phyloP scores from a whole-genome alignment of 1,140 invertebrate genomes.

The Temnothorax nylanderi region DNA sequence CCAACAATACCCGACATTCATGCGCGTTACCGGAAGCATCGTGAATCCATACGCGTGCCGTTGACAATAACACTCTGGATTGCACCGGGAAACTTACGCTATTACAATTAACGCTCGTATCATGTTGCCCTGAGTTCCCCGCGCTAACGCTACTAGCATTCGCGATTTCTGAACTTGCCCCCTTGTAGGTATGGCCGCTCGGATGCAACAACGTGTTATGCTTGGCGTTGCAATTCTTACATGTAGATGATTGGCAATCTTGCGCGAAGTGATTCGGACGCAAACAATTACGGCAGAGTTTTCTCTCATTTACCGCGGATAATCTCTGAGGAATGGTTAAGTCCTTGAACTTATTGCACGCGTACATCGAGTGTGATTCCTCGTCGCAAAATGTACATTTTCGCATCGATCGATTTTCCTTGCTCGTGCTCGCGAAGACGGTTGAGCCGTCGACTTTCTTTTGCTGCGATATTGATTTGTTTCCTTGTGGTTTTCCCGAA shows the following conservation, averaged over 20 bases:
- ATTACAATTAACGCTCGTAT: neutral
- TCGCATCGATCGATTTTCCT: neutral
- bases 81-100: neutral
- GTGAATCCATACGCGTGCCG: neutral
- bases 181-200: neutral
- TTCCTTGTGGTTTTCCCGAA: neutral
- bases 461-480: neutral
- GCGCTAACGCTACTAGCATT: too few species aligned
- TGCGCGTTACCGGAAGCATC: neutral
- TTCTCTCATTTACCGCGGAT: neutral
- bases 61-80: neutral
- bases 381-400: neutral
- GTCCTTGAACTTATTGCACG: neutral
- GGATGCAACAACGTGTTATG: neutral
- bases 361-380: neutral
- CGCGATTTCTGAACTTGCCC: too few species aligned
- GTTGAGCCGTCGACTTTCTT: too few species aligned
- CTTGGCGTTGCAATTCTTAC: neutral
- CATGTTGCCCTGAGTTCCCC: neutral
- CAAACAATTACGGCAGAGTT: neutral
- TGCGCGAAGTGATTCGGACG: neutral
- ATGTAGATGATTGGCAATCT: neutral
- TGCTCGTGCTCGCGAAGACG: neutral
- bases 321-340: neutral
- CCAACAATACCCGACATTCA: neutral